These are phyloP conservation scores for Troglohyphantes excavatus DNA, from an alignment of 2,888 invertebrate genomes.

Conservation along the genomic window DNA sequence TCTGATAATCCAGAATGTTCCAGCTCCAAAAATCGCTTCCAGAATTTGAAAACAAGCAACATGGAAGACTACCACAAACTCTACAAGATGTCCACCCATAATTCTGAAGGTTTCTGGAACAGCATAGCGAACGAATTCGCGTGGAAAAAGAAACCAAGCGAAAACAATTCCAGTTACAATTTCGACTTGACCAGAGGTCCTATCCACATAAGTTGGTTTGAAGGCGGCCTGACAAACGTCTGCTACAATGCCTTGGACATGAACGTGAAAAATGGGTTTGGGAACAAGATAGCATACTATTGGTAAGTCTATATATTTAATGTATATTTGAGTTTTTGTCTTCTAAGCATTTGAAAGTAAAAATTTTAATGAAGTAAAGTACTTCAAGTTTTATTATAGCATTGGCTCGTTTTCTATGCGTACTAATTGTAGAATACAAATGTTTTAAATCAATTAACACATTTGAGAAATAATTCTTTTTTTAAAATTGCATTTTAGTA, in stretches of 20 bases:
- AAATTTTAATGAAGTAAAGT: too few species aligned
- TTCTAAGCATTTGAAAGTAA: background rate
- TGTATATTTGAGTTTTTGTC: background rate
- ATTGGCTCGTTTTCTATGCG: too few species aligned
- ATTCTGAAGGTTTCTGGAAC: conserved; percentile 96
- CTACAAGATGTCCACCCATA: conserved; percentile 92
- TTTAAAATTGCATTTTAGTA: too few species aligned
- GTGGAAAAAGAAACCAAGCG: conserved; percentile 89
- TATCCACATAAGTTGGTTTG: conserved; percentile 96
- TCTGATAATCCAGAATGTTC: background rate
- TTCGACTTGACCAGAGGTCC: conserved; percentile 94
- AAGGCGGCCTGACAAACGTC: conserved; percentile 96
- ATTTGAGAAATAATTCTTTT: too few species aligned
- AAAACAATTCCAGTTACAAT: conserved; percentile 89
- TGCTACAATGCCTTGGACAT: conserved; percentile 97
- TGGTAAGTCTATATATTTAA: conserved; percentile 87
- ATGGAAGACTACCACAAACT: conserved; percentile 91
- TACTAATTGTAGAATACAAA: too few species aligned
- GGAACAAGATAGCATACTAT: conserved; percentile 95
- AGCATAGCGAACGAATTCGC: conserved; percentile 95
- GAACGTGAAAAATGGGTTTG: conserved; percentile 93
- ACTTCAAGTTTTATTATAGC: too few species aligned
- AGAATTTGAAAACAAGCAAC: conserved; percentile 32
- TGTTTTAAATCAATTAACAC: too few species aligned
- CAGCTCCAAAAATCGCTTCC: conserved; percentile 29